A percentile compares a stretch with the other conserved stretches of the same genome.
Conservation (phyloP, 2,113 vertebrate species). For the Aspiorhynchus laticeps region DNA sequence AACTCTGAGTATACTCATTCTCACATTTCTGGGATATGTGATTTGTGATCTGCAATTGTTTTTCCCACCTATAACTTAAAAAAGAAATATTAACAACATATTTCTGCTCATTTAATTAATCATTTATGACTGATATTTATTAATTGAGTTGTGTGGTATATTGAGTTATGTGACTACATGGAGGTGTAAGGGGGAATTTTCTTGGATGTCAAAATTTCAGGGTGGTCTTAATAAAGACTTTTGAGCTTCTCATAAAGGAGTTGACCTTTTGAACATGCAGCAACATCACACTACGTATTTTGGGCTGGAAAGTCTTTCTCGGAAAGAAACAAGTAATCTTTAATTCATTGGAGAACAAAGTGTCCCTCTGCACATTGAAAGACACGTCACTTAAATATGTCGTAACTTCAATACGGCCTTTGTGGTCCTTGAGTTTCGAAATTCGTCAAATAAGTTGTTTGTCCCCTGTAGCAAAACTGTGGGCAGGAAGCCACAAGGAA, state of each 20-base stretch:
- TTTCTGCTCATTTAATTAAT: not conserved
- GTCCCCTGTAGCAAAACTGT: constrained; percentile 26
- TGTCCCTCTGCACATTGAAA: constrained; percentile 36
- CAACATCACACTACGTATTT: not conserved
- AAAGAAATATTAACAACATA: not conserved
- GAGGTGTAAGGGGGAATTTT: not conserved
- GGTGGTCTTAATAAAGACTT: constrained; percentile 7
- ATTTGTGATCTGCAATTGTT: not conserved
- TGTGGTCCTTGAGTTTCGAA: constrained; percentile 26
- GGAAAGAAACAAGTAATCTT: constrained; percentile 23
- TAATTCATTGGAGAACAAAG: constrained; percentile 36
- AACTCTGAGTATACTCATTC: not conserved
- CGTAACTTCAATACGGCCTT: constrained; percentile 35
- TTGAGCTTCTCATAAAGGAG: not conserved
- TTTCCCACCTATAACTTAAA: not conserved
- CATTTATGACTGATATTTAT: not conserved
- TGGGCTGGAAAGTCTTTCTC: constrained; percentile 22
- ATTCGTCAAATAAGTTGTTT: constrained; percentile 32
- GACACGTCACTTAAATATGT: constrained; percentile 21
- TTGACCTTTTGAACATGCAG: not conserved
- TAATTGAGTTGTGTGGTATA: not conserved
- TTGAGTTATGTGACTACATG: not conserved
- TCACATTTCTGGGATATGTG: not conserved
- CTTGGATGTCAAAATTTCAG: not conserved
- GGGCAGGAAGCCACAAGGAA: constrained; percentile 3